Percentiles rank a stretch among this genome's conserved stretches.
Conservation (phyloP, 2,797 vertebrate genomes). For the Euphonia xanthogaster region DNA sequence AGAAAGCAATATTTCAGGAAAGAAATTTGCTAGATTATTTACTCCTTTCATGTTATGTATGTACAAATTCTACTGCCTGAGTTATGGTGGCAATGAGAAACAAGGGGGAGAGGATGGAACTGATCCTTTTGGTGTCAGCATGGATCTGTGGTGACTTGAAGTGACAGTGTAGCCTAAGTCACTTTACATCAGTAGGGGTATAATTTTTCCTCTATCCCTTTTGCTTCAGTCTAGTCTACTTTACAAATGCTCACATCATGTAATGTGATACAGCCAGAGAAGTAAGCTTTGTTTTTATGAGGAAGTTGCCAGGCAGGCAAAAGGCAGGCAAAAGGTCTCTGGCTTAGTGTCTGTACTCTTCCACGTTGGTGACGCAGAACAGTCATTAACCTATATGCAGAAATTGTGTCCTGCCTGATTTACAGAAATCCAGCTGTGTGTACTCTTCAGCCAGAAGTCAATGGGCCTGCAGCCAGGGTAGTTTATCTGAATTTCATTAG, state of each 20-base stretch:
- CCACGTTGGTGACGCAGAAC: not conserved
- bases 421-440: constrained; percentile 44
- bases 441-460: constrained; percentile 22
- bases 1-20: not conserved
- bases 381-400: constrained; percentile 44
- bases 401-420: constrained; percentile 25
- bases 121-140: not conserved
- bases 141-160: not conserved
- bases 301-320: not conserved
- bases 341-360: not conserved
- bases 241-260: not conserved
- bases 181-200: not conserved
- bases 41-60: not conserved
- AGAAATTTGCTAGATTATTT: not conserved
- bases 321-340: not conserved
- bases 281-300: not conserved
- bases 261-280: not conserved
- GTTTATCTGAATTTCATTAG: constrained; percentile 11
- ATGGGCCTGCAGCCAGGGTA: not conserved
- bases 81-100: not conserved
- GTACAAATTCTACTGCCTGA: not conserved
- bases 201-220: not conserved
- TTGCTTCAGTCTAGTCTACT: not conserved
- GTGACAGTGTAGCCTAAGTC: not conserved
- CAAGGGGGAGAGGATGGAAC: not conserved